Conservation (phyloP, 2,113 vertebrate species). For the Corapipo altera region DNA sequence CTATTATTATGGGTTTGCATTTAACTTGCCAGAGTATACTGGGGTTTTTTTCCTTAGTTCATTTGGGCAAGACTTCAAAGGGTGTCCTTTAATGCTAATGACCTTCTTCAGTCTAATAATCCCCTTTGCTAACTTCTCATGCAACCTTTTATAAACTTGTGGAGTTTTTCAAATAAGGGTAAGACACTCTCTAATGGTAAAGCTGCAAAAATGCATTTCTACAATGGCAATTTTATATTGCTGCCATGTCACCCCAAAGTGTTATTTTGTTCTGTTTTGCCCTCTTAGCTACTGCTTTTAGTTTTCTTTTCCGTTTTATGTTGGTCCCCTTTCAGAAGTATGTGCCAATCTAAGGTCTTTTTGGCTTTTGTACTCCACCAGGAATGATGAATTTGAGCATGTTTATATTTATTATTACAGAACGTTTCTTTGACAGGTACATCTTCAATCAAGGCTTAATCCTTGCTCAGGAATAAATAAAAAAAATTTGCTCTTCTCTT, state of each 20-base stretch:
- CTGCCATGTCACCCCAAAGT: neutral
- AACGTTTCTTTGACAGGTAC: neutral
- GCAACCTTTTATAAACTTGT: neutral
- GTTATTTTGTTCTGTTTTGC: neutral
- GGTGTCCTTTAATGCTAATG: constrained; percentile 34
- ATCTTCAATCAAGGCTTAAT: neutral
- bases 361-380: neutral
- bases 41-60: neutral
- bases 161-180: neutral
- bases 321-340: neutral
- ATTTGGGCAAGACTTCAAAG: constrained; percentile 46
- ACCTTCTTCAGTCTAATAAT: neutral
- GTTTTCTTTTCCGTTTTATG: neutral
- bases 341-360: neutral
- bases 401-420: neutral
- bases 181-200: neutral
- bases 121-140: neutral
- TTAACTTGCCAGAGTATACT: neutral
- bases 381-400: neutral
- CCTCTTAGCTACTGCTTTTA: neutral
- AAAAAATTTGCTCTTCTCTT: neutral
- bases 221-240: neutral
- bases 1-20: constrained; percentile 51
- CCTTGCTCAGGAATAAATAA: neutral
- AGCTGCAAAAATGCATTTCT: neutral